phyloP scores from a whole-genome alignment of 2,797 vertebrate species.

The Trichosurus vulpecula region DNA sequence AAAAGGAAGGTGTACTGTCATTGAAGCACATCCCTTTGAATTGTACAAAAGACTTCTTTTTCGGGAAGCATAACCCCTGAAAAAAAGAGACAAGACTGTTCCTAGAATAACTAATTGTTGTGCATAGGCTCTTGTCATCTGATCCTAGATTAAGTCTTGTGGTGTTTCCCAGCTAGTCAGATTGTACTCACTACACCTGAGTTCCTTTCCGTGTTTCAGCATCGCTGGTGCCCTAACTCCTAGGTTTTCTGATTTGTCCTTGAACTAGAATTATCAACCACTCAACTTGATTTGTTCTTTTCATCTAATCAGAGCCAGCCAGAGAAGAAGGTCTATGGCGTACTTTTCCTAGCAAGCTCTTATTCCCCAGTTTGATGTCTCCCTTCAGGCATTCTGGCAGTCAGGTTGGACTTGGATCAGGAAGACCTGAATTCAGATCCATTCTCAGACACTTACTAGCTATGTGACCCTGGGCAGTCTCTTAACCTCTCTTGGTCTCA shows the following conservation, averaged over 20 bases:
- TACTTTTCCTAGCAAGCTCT: slow-evolving; percentile 39
- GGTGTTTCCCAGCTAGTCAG: neutral
- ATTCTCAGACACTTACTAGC: neutral
- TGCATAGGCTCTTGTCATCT: slow-evolving; percentile 1
- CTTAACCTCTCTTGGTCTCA: neutral
- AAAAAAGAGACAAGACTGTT: slow-evolving; percentile 5
- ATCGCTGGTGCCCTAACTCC: slow-evolving; percentile 20
- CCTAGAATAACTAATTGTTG: neutral
- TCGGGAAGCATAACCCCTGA: neutral
- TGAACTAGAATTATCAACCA: slow-evolving; percentile 45
- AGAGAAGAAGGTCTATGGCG: slow-evolving; percentile 34
- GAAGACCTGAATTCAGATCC: neutral
- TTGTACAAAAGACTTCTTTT: neutral
- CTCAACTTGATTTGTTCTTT: slow-evolving; percentile 31
- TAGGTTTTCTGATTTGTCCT: slow-evolving; percentile 56
- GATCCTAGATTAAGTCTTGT: neutral
- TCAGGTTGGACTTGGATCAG: neutral
- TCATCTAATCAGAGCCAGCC: slow-evolving; percentile 31
- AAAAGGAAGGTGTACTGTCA: neutral
- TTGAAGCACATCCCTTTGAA: neutral
- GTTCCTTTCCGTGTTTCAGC: neutral
- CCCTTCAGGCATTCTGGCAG: neutral
- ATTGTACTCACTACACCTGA: neutral
- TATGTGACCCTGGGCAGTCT: neutral
- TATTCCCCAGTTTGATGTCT: neutral